These are phyloP conservation scores for Megaceryle maxima DNA, from an alignment of 2,113 vertebrate genomes.

Conservation along the genomic window DNA sequence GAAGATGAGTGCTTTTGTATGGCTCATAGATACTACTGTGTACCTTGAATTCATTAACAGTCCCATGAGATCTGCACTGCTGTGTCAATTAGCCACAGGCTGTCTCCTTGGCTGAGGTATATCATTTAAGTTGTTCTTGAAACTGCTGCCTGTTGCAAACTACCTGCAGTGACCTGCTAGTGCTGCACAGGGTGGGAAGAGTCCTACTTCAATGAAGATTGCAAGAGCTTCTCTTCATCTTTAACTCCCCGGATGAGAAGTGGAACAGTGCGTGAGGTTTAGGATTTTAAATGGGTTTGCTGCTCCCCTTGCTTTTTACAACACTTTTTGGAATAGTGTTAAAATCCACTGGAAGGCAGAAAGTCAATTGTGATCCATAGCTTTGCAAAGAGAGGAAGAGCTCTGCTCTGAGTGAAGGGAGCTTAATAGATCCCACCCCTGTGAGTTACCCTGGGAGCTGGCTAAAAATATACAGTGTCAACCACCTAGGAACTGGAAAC, in stretches of 20 bases:
- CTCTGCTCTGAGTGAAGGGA: background rate
- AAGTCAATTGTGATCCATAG: background rate
- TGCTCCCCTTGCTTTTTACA: background rate
- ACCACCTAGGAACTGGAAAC: background rate
- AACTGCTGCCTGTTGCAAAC: background rate
- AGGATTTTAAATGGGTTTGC: background rate
- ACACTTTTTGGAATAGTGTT: background rate
- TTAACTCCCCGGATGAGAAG: fast-evolving
- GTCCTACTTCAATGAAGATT: background rate
- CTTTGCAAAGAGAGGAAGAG: background rate
- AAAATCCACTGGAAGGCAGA: background rate
- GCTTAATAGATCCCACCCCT: background rate
- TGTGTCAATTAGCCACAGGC: background rate
- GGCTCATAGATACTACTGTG: background rate
- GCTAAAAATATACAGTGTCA: no score
- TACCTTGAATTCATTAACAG: background rate
- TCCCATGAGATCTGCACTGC: background rate
- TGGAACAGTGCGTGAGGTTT: fast-evolving
- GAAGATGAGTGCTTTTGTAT: background rate
- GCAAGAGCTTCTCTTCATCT: background rate
- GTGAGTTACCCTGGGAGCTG: background rate
- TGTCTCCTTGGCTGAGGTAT: background rate
- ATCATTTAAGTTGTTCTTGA: background rate
- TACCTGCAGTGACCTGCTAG: background rate
- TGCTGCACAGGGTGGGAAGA: background rate